A percentile compares a stretch with the other conserved stretches of the same genome.
phyloP scores from a whole-genome alignment of 1,140 invertebrate genomes.

The Ceratoteleas bidentatus region DNA sequence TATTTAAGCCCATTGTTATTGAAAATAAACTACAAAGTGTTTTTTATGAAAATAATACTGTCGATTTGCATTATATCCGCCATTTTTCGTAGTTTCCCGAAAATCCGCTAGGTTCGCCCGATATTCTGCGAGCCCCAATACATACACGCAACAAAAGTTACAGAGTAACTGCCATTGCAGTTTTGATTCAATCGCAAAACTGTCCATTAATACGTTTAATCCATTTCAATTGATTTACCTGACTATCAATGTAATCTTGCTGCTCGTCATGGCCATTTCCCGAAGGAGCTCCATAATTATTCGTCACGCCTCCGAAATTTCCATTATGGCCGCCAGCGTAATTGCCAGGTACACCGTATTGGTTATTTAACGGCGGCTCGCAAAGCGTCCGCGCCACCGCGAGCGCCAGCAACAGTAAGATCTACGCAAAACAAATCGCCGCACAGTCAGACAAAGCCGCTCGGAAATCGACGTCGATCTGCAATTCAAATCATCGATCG shows the following conservation, averaged over 20 bases:
- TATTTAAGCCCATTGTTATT: no score
- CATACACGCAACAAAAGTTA: not conserved
- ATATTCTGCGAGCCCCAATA: no score
- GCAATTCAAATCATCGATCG: no score
- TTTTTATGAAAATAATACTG: no score
- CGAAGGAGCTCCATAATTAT: slow-evolving; percentile 76
- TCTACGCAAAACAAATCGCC: slow-evolving; percentile 65
- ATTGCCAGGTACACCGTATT: slow-evolving; percentile 79
- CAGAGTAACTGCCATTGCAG: not conserved
- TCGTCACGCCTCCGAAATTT: slow-evolving; percentile 71
- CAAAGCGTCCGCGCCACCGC: slow-evolving; percentile 69
- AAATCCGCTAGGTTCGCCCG: no score
- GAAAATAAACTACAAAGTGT: no score
- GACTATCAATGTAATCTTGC: slow-evolving; percentile 78
- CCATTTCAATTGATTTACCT: slow-evolving; percentile 69
- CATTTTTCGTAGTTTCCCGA: no score
- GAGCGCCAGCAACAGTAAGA: slow-evolving; percentile 68
- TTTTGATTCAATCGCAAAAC: slow-evolving; percentile 13
- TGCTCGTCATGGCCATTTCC: slow-evolving; percentile 73
- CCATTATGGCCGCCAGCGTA: slow-evolving; percentile 71
- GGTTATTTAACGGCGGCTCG: slow-evolving; percentile 76
- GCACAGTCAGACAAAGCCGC: no score
- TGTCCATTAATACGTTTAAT: slow-evolving; percentile 33
- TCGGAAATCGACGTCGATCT: no score
- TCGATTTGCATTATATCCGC: no score